These are phyloP conservation scores for Cichladusa arquata DNA, from an alignment of 2,113 vertebrate species.

Conservation along the genomic window DNA sequence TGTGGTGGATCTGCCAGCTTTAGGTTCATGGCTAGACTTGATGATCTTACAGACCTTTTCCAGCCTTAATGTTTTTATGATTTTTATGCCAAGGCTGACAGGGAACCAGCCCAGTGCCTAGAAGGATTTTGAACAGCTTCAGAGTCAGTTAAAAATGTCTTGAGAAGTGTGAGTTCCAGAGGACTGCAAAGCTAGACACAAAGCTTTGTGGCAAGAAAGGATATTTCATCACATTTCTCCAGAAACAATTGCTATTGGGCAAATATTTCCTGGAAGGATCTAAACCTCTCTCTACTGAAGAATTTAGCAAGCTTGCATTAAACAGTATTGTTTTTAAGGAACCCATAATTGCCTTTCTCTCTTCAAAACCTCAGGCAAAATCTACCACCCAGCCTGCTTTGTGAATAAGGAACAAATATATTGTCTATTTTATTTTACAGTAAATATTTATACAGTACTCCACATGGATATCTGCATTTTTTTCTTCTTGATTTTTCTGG, in stretches of 20 bases:
- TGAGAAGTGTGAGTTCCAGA: not conserved
- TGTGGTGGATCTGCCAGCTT: not conserved
- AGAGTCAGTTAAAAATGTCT: not conserved
- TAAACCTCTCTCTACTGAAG: not conserved
- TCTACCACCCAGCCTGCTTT: not conserved
- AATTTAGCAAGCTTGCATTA: not conserved
- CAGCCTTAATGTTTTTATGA: not conserved
- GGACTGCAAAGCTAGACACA: not conserved
- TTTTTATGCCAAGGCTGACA: not conserved
- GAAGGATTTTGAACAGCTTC: not conserved
- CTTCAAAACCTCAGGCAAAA: not conserved
- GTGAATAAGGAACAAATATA: not conserved
- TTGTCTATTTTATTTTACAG: slow-evolving; percentile 25
- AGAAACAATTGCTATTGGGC: not conserved
- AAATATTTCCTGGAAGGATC: not conserved
- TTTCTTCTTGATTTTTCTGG: not conserved
- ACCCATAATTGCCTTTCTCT: not conserved
- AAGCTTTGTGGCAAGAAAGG: not conserved
- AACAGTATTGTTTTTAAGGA: not conserved
- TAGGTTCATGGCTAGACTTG: not conserved
- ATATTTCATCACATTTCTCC: not conserved
- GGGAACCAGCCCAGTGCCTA: not conserved
- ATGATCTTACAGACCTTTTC: not conserved
- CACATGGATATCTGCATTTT: not conserved
- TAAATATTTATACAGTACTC: slow-evolving; percentile 17